These are phyloP conservation scores for Knipowitschia caucasica DNA, from an alignment of 2,797 vertebrate genomes.

Conservation along the genomic window DNA sequence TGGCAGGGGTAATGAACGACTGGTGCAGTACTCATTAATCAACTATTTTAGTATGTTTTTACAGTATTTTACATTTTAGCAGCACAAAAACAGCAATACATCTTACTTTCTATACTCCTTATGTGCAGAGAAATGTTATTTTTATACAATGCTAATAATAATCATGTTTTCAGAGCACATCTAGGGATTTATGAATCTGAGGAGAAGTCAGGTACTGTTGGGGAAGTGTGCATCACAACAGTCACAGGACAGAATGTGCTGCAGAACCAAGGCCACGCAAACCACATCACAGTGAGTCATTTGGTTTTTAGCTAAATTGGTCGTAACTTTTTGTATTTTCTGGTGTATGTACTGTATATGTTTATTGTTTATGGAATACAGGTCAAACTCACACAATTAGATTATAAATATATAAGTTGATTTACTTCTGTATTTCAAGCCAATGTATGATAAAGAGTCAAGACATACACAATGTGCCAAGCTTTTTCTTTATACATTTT, in stretches of 20 bases:
- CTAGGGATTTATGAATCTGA: slow-evolving; percentile 1
- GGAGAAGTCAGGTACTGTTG: not conserved
- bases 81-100: not conserved
- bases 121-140: not conserved
- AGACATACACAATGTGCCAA: too few relatives aligned
- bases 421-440: too few relatives aligned
- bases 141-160: not conserved
- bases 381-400: too few relatives aligned
- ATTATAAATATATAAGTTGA: too few relatives aligned
- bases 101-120: not conserved
- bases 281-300: not conserved
- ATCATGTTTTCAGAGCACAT: not conserved
- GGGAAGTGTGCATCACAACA: slow-evolving; percentile 3
- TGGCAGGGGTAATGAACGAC: too few relatives aligned
- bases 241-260: not conserved
- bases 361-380: not conserved
- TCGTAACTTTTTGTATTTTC: not conserved
- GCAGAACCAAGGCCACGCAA: not conserved
- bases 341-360: too few relatives aligned
- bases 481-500: too few relatives aligned
- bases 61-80: not conserved
- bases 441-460: too few relatives aligned
- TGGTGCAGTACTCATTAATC: too few relatives aligned
- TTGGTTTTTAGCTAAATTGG: not conserved
- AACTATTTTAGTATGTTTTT: not conserved